Conservation (phyloP, 2,113 vertebrate genomes). For the Antechinus flavipes region DNA sequence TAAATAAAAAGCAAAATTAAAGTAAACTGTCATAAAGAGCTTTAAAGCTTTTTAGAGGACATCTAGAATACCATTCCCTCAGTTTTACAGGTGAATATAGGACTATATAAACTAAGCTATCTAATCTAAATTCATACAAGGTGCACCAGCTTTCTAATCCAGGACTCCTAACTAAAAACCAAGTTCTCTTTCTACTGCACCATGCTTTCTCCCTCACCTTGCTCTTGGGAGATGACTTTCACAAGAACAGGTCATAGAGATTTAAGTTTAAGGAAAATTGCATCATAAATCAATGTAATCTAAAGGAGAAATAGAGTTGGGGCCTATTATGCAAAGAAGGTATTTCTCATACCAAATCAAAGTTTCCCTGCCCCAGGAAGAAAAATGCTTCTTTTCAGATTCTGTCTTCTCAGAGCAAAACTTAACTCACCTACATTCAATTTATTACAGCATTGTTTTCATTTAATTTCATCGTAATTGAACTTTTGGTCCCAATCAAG, state of each 20-base stretch:
- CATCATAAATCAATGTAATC: not conserved
- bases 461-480: not conserved
- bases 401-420: not conserved
- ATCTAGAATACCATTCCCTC: too few relatives aligned
- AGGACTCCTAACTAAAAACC: too few relatives aligned
- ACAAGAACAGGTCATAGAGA: not conserved
- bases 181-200: too few relatives aligned
- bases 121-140: too few relatives aligned
- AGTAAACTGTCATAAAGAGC: not conserved
- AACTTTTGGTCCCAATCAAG: not conserved
- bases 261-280: not conserved
- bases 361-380: not conserved
- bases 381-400: not conserved
- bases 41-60: too few relatives aligned
- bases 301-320: not conserved
- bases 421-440: too few relatives aligned
- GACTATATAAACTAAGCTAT: too few relatives aligned
- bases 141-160: too few relatives aligned
- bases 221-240: too few relatives aligned
- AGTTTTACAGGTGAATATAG: too few relatives aligned
- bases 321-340: not conserved
- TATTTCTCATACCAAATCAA: not conserved
- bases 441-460: not conserved
- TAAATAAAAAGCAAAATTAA: not conserved
- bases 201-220: too few relatives aligned